Conservation (phyloP, 2,888 invertebrate species). For the Erannis defoliaria region DNA sequence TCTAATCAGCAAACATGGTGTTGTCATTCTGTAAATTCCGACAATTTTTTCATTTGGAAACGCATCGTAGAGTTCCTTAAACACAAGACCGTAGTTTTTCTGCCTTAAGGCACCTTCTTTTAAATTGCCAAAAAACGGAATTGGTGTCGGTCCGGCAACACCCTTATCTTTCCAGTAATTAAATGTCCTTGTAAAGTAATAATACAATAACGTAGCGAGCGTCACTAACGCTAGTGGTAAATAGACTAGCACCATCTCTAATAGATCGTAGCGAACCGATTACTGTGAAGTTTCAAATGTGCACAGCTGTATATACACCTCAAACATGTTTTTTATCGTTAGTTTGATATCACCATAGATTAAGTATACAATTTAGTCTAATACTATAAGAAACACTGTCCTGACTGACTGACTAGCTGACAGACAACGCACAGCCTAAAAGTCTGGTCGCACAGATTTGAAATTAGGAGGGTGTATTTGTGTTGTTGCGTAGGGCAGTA, state of each 20-base stretch:
- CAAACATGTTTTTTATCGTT: not conserved
- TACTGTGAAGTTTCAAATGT: not conserved
- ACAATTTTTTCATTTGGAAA: slow-evolving; percentile 65
- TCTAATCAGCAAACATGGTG: slow-evolving; percentile 60
- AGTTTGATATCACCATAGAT: too few species aligned
- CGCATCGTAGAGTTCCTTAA: slow-evolving; percentile 55
- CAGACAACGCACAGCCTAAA: too few species aligned
- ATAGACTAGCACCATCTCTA: slow-evolving; percentile 32
- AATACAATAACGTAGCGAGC: slow-evolving; percentile 43
- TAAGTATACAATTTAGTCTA: too few species aligned
- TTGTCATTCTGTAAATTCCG: slow-evolving; percentile 63
- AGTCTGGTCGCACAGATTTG: too few species aligned
- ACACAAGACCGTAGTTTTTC: slow-evolving; percentile 48
- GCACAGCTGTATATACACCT: not conserved
- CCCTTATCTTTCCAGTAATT: slow-evolving; percentile 62
- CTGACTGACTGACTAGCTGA: too few species aligned
- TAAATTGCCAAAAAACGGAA: slow-evolving; percentile 59
- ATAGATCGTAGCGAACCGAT: not conserved
- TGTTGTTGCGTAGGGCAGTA: too few species aligned
- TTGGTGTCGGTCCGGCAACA: slow-evolving; percentile 57
- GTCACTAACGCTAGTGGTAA: slow-evolving; percentile 31
- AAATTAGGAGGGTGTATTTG: too few species aligned
- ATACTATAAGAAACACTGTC: too few species aligned
- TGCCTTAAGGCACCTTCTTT: slow-evolving; percentile 49
- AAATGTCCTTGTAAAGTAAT: slow-evolving; percentile 59